Conservation (phyloP, 2,113 vertebrate species). For the Ploceus nigricollis region DNA sequence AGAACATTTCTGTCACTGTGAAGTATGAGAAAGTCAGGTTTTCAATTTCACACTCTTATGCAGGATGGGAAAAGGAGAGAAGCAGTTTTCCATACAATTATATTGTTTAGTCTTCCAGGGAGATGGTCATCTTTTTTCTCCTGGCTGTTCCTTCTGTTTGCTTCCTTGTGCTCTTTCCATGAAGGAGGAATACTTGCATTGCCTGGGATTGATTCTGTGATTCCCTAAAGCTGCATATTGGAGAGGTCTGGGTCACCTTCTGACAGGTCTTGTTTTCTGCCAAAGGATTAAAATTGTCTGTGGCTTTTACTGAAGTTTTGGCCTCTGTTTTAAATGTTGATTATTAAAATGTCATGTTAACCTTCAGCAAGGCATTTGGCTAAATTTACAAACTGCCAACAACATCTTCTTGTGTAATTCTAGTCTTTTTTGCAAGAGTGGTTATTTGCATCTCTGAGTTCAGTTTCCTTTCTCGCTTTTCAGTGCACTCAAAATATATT, state of each 20-base stretch:
- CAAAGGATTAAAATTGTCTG: not conserved
- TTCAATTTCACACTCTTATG: not conserved
- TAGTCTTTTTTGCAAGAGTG: not conserved
- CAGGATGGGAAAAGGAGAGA: not conserved
- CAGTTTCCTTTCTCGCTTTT: not conserved
- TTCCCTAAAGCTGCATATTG: accelerated
- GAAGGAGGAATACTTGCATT: not conserved
- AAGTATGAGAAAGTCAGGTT: not conserved
- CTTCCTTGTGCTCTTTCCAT: not conserved
- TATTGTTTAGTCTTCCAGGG: not conserved
- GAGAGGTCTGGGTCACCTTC: not conserved
- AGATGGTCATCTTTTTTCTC: not conserved
- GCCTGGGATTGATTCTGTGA: not conserved
- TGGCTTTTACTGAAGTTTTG: not conserved
- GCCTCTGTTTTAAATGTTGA: not conserved
- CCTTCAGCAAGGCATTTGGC: not conserved
- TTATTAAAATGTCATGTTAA: not conserved
- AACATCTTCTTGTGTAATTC: not conserved
- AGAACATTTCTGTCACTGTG: not conserved
- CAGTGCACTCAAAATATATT: accelerated
- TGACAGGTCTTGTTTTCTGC: not conserved
- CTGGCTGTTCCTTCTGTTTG: not conserved
- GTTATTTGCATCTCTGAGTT: not conserved
- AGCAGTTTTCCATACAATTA: not conserved
- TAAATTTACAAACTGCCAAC: not conserved